Evolutionary conservation across 2,888 invertebrate genomes (phyloP).

Genomic region (Tenthredo livida): DNA sequence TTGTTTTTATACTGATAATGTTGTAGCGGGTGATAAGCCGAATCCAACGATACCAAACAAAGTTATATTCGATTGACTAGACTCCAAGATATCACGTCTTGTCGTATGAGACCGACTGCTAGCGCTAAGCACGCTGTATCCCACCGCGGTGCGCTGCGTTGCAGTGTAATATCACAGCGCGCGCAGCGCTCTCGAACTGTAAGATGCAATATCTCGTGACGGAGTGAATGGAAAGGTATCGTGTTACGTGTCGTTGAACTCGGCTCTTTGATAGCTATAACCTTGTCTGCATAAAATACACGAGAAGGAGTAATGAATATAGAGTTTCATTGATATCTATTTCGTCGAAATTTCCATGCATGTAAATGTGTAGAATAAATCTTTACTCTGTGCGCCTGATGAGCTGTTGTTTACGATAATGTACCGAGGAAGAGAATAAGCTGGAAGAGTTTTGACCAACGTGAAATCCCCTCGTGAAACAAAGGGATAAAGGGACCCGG

Average conservation of each 20-base stretch:
- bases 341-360: background rate
- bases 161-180: background rate
- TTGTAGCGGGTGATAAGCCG: background rate
- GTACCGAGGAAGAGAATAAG: conserved; percentile 32
- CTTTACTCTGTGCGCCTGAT: background rate
- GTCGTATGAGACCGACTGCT: background rate
- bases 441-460: conserved; percentile 40
- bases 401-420: conserved; percentile 23
- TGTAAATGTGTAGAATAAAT: background rate
- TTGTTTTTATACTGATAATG: background rate
- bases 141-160: background rate
- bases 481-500: conserved; percentile 40
- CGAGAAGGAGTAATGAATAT: background rate
- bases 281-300: background rate
- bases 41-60: conserved; percentile 35
- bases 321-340: background rate
- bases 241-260: conserved; percentile 24
- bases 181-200: background rate
- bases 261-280: background rate
- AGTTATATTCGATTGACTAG: background rate
- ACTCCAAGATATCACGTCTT: background rate
- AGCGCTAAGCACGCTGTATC: background rate
- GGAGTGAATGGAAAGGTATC: background rate
- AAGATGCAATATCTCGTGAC: background rate
- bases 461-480: conserved; percentile 38